Evolutionary conservation across 2,888 invertebrate genomes (phyloP), one percentile per base, ranked within the genome.

Genomic region (Sympetrum striolatum): DNA sequence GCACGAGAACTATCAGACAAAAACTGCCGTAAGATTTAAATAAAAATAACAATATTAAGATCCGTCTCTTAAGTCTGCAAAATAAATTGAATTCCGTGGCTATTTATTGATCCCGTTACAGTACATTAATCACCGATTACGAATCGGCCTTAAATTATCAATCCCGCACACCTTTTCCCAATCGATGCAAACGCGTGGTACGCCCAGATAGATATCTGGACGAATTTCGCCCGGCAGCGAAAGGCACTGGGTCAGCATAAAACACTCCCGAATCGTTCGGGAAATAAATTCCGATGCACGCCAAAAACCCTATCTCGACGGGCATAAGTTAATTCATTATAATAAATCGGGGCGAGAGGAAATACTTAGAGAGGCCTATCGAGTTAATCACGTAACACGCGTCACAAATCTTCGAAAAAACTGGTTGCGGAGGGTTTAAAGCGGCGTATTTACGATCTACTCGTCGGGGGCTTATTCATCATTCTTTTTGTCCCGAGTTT

Each of bases 391-490:
- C 73, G 73, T 31, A 73, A 25, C 73, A 73, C 14, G 73, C 73
- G 31, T 73, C 73, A 73, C 25, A 73, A 73, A 73, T 25, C 73
- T 31, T 18, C 53, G 53, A 53, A 53, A 73, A 73, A 73, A 25
- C 14, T 73, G 14, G 31, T 73, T n/a, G 25, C 25, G 73, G 25
- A 25, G 25, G 73, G 73, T 73, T 53, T 53, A 53, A 73, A 81
- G 82, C 53, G 82, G 31, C 18, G 53, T 82, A 82, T 82, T 82
- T 82, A 82, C 53, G 82, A 82, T 31, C 48, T 8, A 48, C 25
- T 48, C 81, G 81, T 8, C 37, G 10, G 31, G n/a, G 44, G 82
- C 82, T 82, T 82, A 82, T 82, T 82, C 82, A 82, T 82, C 48
- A 82, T 53, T 82, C 82, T 82, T 82, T 39, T 35, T 53, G 53